Conservation (phyloP, 2,113 vertebrate species). For the Galbula dea region DNA sequence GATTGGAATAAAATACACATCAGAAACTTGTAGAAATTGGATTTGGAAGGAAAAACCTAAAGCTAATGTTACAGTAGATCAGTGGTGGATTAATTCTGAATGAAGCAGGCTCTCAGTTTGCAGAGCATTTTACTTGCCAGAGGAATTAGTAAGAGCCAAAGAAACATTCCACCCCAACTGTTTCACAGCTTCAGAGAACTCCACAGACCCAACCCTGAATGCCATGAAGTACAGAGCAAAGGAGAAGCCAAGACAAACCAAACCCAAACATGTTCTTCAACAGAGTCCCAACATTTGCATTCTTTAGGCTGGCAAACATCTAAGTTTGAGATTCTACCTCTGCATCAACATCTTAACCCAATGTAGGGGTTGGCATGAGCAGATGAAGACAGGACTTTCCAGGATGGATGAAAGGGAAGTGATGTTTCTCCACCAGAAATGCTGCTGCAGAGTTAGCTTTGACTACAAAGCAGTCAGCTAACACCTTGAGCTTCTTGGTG, state of each 20-base stretch:
- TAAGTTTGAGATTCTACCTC: not conserved
- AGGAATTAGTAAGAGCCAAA: not conserved
- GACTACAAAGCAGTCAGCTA: not conserved
- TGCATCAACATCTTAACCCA: not conserved
- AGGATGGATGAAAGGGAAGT: not conserved
- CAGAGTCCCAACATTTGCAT: not conserved
- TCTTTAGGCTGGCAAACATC: not conserved
- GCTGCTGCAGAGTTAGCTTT: not conserved
- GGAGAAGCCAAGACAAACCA: not conserved
- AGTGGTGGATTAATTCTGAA: not conserved
- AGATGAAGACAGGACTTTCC: not conserved
- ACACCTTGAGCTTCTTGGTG: not conserved
- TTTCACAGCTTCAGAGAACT: not conserved
- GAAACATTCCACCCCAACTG: not conserved
- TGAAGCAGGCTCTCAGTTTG: not conserved
- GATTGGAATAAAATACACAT: constrained; percentile 1
- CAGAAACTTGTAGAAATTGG: not conserved
- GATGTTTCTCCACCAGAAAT: rapidly evolving
- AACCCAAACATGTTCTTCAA: not conserved
- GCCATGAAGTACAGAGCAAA: not conserved
- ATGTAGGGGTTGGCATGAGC: not conserved
- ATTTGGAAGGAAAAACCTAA: not conserved
- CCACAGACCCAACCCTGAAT: not conserved
- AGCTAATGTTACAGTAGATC: not conserved
- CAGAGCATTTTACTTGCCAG: not conserved